Percentiles rank a stretch among this genome's conserved stretches.
Evolutionary conservation across 2,888 invertebrate genomes (phyloP).

Genomic region (Tuberolachnus salignus): DNA sequence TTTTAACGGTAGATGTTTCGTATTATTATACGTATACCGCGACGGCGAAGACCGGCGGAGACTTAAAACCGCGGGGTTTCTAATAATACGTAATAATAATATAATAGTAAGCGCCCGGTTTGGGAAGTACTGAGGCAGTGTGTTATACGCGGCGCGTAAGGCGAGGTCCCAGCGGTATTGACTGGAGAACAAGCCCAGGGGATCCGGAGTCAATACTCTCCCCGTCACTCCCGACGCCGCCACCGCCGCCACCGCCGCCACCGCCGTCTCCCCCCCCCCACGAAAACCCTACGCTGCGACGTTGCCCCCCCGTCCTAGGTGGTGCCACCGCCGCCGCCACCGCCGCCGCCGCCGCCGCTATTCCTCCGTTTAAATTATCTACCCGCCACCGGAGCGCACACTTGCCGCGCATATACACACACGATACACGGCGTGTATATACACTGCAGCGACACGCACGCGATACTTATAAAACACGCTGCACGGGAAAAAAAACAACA

Average conservation of each 20-base stretch:
- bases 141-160: slow-evolving; percentile 58
- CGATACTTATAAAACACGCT: too few relatives aligned
- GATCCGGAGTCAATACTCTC: slow-evolving; percentile 64
- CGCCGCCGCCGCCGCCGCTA: background rate
- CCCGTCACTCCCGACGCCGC: slow-evolving; percentile 61
- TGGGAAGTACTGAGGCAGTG: slow-evolving; percentile 50
- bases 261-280: slow-evolving; percentile 58
- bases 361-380: slow-evolving; percentile 32
- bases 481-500: background rate
- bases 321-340: slow-evolving; percentile 61
- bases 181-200: slow-evolving; percentile 64
- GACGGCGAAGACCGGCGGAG: background rate
- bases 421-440: background rate
- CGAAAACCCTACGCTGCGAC: background rate
- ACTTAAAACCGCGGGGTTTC: background rate
- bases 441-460: background rate
- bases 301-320: background rate
- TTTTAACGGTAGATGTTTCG: too few relatives aligned
- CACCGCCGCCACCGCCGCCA: slow-evolving; percentile 42
- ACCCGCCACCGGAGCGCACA: slow-evolving; percentile 26
- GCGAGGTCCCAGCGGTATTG: slow-evolving; percentile 66
- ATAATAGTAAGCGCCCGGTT: slow-evolving; percentile 25
- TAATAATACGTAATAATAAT: background rate
- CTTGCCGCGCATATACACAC: slow-evolving; percentile 19
- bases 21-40: too few relatives aligned